Evolutionary conservation across 2,797 vertebrate genomes (phyloP).

Genomic region (Tokudaia tokunoshimensis): DNA sequence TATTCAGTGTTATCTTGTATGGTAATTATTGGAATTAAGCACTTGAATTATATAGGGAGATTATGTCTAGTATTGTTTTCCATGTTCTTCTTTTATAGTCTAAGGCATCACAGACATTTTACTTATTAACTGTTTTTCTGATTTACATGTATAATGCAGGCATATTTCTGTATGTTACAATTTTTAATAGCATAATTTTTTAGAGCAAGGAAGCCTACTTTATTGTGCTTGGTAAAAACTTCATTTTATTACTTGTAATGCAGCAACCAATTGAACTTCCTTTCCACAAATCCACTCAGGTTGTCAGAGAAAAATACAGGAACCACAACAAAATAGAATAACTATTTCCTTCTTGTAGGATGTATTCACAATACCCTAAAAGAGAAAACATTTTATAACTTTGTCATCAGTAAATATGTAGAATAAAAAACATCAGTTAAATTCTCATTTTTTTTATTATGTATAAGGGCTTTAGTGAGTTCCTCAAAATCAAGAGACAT

Average conservation of each 20-base stretch:
- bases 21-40: background rate
- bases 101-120: background rate
- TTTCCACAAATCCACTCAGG: background rate
- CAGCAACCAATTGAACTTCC: background rate
- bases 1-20: background rate
- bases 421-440: slow-evolving; percentile 1
- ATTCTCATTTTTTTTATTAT: background rate
- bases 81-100: background rate
- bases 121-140: background rate
- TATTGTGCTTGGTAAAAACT: slow-evolving; percentile 17
- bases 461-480: background rate
- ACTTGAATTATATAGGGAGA: background rate
- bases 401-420: background rate
- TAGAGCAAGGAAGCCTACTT: background rate
- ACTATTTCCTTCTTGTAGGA: background rate
- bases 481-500: background rate
- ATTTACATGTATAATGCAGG: background rate
- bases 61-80: background rate
- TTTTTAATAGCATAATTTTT: background rate
- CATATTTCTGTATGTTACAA: background rate
- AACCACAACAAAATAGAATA: background rate
- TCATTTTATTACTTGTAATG: background rate
- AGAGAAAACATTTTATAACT: background rate
- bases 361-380: background rate
- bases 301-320: background rate